phyloP scores from a whole-genome alignment of 1,140 invertebrate species.

The Bombus waltoni region DNA sequence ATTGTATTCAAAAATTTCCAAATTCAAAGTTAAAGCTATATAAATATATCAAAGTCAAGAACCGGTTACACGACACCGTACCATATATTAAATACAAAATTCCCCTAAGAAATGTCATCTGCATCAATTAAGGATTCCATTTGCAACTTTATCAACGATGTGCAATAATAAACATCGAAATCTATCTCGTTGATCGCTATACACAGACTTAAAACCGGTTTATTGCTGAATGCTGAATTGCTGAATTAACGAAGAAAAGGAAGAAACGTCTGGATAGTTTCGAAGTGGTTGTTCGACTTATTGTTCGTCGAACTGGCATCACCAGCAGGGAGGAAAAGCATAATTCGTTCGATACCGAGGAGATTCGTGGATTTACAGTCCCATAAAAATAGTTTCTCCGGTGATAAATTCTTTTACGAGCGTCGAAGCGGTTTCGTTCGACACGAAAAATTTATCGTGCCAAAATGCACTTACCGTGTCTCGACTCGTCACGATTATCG shows the following conservation, averaged over 20 bases:
- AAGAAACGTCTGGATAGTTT: no score
- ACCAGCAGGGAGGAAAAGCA: neutral
- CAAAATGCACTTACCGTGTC: neutral
- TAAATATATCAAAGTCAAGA: no score
- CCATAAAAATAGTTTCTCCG: slow-evolving; percentile 15
- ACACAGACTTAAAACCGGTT: neutral
- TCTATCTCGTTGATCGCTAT: neutral
- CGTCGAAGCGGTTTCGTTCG: neutral
- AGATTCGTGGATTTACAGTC: neutral
- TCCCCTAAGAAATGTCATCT: no score
- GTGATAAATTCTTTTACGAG: slow-evolving; percentile 21
- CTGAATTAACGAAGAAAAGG: no score
- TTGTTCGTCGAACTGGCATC: neutral
- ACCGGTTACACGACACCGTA: no score
- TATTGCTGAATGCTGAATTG: neutral
- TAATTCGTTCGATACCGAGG: neutral
- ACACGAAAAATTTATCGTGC: neutral
- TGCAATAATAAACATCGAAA: neutral
- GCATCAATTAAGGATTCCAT: neutral
- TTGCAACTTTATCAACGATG: neutral
- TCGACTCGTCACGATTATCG: neutral
- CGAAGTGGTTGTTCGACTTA: neutral
- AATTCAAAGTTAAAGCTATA: no score
- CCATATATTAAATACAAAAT: no score
- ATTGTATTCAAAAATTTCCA: no score